Conservation (phyloP, 2,888 invertebrate genomes). For the Antheraea assamensis region DNA sequence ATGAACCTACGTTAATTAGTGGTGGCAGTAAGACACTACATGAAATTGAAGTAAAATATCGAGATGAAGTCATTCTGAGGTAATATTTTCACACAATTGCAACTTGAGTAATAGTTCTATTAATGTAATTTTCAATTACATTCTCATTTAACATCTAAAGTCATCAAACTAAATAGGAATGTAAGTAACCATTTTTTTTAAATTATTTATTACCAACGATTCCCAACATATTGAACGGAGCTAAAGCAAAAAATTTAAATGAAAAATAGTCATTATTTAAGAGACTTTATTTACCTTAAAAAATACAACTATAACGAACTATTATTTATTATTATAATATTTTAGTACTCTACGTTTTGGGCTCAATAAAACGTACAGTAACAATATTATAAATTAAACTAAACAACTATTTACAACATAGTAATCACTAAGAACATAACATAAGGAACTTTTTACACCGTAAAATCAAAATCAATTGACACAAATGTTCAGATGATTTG, state of each 20-base stretch:
- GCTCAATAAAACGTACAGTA: slow-evolving; percentile 75
- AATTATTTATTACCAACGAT: neutral
- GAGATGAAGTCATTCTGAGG: too few relatives aligned
- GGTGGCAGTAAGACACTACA: too few relatives aligned
- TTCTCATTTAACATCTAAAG: too few relatives aligned
- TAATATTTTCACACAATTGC: too few relatives aligned
- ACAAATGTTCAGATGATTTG: slow-evolving; percentile 62
- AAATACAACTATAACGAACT: slow-evolving; percentile 42
- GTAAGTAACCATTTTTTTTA: neutral
- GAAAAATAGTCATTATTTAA: slow-evolving; percentile 17
- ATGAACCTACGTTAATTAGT: too few relatives aligned
- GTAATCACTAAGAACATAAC: slow-evolving; percentile 29
- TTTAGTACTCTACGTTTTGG: slow-evolving; percentile 70
- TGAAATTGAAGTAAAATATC: too few relatives aligned
- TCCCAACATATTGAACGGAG: neutral
- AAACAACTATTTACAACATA: slow-evolving; percentile 38
- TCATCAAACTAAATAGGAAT: neutral
- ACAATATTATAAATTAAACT: slow-evolving; percentile 47
- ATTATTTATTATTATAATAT: slow-evolving; percentile 42
- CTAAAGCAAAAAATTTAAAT: neutral
- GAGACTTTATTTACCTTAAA: slow-evolving; percentile 53
- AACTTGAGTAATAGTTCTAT: too few relatives aligned
- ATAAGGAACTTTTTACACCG: slow-evolving; percentile 65
- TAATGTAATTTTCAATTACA: too few relatives aligned
- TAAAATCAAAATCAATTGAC: slow-evolving; percentile 51